Evolutionary conservation across 2,797 vertebrate genomes (phyloP).

Genomic region (Botia almorhae): DNA sequence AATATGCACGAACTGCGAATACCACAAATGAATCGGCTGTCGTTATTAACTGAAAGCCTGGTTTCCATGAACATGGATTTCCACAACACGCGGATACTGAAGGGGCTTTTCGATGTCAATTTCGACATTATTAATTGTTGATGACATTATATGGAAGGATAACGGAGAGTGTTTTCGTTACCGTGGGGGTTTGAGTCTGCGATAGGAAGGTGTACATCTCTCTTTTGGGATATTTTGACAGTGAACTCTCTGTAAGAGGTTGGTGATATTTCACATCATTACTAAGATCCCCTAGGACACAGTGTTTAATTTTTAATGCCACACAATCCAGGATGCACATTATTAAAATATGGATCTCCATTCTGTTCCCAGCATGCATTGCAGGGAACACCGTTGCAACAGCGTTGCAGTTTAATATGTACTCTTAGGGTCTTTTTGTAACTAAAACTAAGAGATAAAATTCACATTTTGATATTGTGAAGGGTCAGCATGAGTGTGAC

Average conservation of each 20-base stretch:
- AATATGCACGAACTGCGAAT: background rate
- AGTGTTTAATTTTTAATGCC: slow-evolving; percentile 56
- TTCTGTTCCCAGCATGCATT: slow-evolving; percentile 38
- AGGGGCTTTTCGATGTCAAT: background rate
- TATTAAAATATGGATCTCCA: slow-evolving; percentile 57
- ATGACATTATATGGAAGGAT: slow-evolving; percentile 20
- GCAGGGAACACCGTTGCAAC: background rate
- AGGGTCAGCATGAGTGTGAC: background rate
- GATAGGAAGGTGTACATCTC: slow-evolving; percentile 4
- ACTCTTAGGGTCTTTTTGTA: background rate
- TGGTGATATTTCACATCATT: slow-evolving; percentile 51
- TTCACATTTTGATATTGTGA: background rate
- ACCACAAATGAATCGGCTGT: slow-evolving; percentile 15
- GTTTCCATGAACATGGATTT: slow-evolving; percentile 12
- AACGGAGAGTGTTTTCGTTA: slow-evolving; percentile 3
- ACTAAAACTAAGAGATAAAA: background rate
- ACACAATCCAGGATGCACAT: slow-evolving; percentile 41
- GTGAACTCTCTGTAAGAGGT: slow-evolving; percentile 37
- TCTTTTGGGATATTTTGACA: slow-evolving; percentile 24
- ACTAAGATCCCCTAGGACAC: slow-evolving; percentile 43
- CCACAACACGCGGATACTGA: background rate
- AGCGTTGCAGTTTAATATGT: slow-evolving; percentile 1
- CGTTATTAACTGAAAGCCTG: slow-evolving; percentile 6
- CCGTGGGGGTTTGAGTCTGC: background rate
- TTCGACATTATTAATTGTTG: slow-evolving; percentile 33